Base-by-base conservation (phyloP, 2,113 vertebrate genomes). In the Mus pahari region DNA sequence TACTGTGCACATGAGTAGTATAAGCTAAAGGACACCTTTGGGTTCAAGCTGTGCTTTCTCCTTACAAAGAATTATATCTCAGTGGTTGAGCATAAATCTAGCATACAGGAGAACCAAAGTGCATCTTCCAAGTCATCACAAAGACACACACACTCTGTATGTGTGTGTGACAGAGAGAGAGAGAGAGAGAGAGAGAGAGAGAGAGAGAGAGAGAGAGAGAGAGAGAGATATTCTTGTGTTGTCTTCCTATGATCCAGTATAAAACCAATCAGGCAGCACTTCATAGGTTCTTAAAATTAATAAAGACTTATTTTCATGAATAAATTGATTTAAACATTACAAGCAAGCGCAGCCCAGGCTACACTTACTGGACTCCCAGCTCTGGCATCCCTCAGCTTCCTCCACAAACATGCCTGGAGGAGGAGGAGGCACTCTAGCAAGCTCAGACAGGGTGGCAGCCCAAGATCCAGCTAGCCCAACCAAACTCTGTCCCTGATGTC, bases 281-380 rank as follows among this genome's bases (percentile, higher is more conserved):
- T 78, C 19, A 92, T 28, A 45, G 70, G 42, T 66, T 48, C 71
- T 75, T 68, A 66, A 82, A 55, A 90, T 33, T 90, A 83, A 82
- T 64, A 62, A 33, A 71, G 11, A 20, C 31, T 86, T 36, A 58
- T 45, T 39, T 60, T 58, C 39, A 58, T 28, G 66, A 84, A 24
- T 82, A 66, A 50, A 92, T 42, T 19, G 36, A 86, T 48, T 92
- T 64, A 90, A 86, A 89, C 58, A 66, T 45, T 6, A 86, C 88
- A 94, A 79, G 70, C 14, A 16, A 68, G n/a, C 31, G 31, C 17
- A 53, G 20, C 11, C n/a, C 82, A 50, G 26, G 70, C 33, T 88
- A n/a, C 55, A 16, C 33, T 88, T 8, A 16, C 10, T 22, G 45
- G 24, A 42, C 62, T 89, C 16, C 66, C 13, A 12, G 55, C 4